Conservation (phyloP, 2,888 invertebrate genomes). For the Brachypterus glaber region DNA sequence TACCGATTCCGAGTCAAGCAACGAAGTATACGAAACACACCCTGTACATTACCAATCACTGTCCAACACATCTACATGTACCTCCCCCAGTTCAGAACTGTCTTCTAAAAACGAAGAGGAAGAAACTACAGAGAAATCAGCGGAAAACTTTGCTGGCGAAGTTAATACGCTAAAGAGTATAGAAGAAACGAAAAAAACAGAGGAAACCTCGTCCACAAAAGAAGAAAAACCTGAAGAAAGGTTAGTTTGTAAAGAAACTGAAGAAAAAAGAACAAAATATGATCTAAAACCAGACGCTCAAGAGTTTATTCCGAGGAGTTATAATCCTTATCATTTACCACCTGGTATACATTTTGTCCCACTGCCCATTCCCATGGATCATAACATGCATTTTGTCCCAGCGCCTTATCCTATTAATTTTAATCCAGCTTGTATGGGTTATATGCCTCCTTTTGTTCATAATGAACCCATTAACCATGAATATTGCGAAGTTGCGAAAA, state of each 20-base stretch:
- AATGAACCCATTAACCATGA: too few relatives aligned
- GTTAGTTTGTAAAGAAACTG: too few relatives aligned
- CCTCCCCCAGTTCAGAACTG: not conserved
- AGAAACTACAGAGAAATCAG: conserved; percentile 24
- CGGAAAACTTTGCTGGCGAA: conserved; percentile 12
- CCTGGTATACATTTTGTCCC: conserved; percentile 30
- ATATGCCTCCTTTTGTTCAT: not conserved
- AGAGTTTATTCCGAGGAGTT: conserved; percentile 39
- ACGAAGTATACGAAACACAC: conserved; percentile 8
- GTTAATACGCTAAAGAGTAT: not conserved
- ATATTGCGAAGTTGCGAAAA: conserved; percentile 3
- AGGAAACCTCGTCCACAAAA: conserved; percentile 4
- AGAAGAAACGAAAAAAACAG: conserved; percentile 5
- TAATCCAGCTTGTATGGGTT: not conserved
- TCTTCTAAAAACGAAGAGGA: conserved; percentile 21
- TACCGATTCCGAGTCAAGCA: conserved; percentile 21
- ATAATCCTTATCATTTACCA: conserved; percentile 25
- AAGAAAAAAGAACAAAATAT: conserved; percentile 4
- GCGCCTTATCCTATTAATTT: conserved; percentile 32
- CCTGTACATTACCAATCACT: not conserved
- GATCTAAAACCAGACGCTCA: conserved; percentile 38
- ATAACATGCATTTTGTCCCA: conserved; percentile 32
- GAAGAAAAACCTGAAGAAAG: not conserved
- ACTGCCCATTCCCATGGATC: conserved; percentile 33
- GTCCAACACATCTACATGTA: conserved; percentile 2